Conservation (phyloP, 2,797 vertebrate species). For the Psittacula echo region DNA sequence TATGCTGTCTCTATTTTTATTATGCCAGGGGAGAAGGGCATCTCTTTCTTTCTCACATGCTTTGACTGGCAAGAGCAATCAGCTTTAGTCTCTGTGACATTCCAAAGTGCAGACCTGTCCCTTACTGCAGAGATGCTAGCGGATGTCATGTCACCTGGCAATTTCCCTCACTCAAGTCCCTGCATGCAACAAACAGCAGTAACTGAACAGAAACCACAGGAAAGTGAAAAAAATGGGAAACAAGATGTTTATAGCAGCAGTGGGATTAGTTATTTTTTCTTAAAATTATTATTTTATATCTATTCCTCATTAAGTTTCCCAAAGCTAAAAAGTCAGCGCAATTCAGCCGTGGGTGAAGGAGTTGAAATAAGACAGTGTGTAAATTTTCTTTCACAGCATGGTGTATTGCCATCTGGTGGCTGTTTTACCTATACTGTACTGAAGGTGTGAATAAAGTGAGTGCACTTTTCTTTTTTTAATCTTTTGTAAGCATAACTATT, state of each 20-base stretch:
- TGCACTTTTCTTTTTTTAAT: not conserved
- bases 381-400: not conserved
- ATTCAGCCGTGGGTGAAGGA: not conserved
- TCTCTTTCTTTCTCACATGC: not conserved
- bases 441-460: not conserved
- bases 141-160: not conserved
- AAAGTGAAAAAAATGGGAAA: constrained; percentile 8
- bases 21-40: not conserved
- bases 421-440: not conserved
- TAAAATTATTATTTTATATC: not conserved
- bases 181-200: not conserved
- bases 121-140: not conserved
- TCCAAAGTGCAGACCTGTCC: not conserved
- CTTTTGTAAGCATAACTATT: not conserved
- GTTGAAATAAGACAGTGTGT: not conserved
- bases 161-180: not conserved
- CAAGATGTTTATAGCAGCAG: not conserved
- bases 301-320: not conserved
- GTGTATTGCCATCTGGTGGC: constrained; percentile 65
- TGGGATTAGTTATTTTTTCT: not conserved
- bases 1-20: not conserved
- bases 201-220: not conserved
- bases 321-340: not conserved
- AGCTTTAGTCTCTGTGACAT: not conserved
- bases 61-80: not conserved